These are phyloP conservation scores for Pocota personata DNA, from an alignment of 2,888 invertebrate genomes.

Conservation along the genomic window DNA sequence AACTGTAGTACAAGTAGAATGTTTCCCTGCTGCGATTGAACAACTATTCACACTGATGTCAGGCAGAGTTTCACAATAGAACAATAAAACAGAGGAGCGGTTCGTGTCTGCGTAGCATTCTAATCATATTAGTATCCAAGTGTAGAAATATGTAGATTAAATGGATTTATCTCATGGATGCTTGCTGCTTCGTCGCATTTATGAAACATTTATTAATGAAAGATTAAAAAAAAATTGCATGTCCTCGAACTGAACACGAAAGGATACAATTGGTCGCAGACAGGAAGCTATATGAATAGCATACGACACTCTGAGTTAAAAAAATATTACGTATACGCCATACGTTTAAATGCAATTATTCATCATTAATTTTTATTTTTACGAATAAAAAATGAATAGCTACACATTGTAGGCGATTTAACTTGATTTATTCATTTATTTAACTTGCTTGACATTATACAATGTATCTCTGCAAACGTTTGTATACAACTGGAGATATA, in stretches of 20 bases:
- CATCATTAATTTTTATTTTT: background rate
- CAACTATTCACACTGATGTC: slow-evolving; percentile 16
- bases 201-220: slow-evolving; percentile 26
- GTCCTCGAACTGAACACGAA: slow-evolving; percentile 50
- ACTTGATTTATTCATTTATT: background rate
- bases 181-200: slow-evolving; percentile 9
- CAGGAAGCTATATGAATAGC: background rate
- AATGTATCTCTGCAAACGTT: background rate
- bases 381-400: background rate
- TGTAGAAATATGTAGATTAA: slow-evolving; percentile 10
- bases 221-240: background rate
- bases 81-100: slow-evolving; percentile 35
- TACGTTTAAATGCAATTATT: background rate
- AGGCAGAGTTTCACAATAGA: background rate
- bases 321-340: slow-evolving; percentile 46
- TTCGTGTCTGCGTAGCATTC: slow-evolving; percentile 32
- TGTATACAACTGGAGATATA: background rate
- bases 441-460: background rate
- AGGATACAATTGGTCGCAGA: slow-evolving; percentile 40
- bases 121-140: slow-evolving; percentile 43
- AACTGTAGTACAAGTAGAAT: slow-evolving; percentile 7
- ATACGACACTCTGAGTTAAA: background rate
- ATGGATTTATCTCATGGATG: slow-evolving; percentile 19
- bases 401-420: background rate
- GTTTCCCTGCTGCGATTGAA: slow-evolving; percentile 48